Base-by-base conservation (phyloP, 2,888 invertebrate species). In the Herminia tarsipennalis region DNA sequence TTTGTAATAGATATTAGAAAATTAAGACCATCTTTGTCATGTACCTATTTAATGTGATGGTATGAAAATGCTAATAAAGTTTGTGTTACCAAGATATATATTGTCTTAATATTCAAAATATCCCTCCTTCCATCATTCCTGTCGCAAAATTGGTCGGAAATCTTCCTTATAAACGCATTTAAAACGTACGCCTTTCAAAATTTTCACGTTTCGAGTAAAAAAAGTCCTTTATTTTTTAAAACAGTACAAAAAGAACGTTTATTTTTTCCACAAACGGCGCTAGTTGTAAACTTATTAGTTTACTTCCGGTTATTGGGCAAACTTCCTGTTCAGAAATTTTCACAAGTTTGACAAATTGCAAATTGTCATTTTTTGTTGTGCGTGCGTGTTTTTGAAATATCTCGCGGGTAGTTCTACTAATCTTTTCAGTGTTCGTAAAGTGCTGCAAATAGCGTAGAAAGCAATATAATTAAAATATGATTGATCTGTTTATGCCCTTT, bases 401-500 rank as follows among this genome's bases (percentile, higher is more conserved):
- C 56, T 44, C 28, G 64, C 62, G 66, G 66, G 63, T 63, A 65
- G 49, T 40, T 40, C 16, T 32, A 13, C 5, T 9, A 9, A 18
- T 18, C 18, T 10, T 27, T 16, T 20, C 6, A 5, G 34, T 22
- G 27, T 12, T 2, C 8, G 0, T 34, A 14, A 0, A 20, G 5
- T 28, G 10, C 13, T 27, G 21, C 14, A 5, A 34, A 9, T 12
- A 40, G 12, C 41, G 30, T 27, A 9, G 34, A 12, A 3, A 28
- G 16, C 36, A 29, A 20, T 49, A 17, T 13, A 28, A 48, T 34
- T 13, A 56, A 86, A 74, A 61, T n/a, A 94, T 94, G 94, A 93
- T 94, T 62, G 94, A 94, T 69, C 92, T 95, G 65, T 93, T 95
- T 64, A 92, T 94, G 73, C 94, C 94, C 27, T 93, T 95, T 55